Evolutionary conservation across 2,888 invertebrate genomes (phyloP), one percentile per base, ranked within the genome.

Genomic region (Agapostemon virescens): DNA sequence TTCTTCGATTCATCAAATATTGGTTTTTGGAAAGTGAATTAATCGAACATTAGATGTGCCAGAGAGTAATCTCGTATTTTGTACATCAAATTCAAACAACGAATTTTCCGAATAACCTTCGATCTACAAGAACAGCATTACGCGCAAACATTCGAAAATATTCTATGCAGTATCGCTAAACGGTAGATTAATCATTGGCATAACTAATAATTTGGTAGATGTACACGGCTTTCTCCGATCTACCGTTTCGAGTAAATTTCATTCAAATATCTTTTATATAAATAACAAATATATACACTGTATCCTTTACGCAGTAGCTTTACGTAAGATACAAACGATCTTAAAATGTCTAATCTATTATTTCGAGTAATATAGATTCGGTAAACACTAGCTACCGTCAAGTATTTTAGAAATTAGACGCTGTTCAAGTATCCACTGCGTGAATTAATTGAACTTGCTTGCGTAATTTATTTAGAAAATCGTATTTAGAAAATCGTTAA

Each of bases 261-360:
- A 55, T 38, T 71, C 45, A 71, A 61, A 71, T 71, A 71, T 45
- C 30, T 61, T 42, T 61, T 61, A 61, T 40, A 71, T 42, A 23
- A 42, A 61, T 58, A 73, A 52, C 64, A 66, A 38, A 61, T 69
- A 55, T 23, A 67, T 58, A 58, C 30, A 58, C 30, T 26, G 13
- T 58, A 58, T 30, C 26, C 26, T 58, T 30, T 30, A 58, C 17
- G 17, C 15, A 15, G 15, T 17, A 58, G 30, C 30, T 15, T 58
- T 30, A 58, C 58, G 6, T 58, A 58, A 58, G 58, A 58, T 30
- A 58, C 58, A 30, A 58, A 30, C 58, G 58, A 58, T 58, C 26
- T 30, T 30, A 58, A 58, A 58, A 58, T 30, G 26, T 30, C 30
- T 30, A 30, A 17, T 30, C 58, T 58, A 30, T 17, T 7, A 17